Percentiles rank a stretch among this genome's conserved stretches.
Conservation (phyloP, 2,888 invertebrate genomes). For the Heliconius cydno region DNA sequence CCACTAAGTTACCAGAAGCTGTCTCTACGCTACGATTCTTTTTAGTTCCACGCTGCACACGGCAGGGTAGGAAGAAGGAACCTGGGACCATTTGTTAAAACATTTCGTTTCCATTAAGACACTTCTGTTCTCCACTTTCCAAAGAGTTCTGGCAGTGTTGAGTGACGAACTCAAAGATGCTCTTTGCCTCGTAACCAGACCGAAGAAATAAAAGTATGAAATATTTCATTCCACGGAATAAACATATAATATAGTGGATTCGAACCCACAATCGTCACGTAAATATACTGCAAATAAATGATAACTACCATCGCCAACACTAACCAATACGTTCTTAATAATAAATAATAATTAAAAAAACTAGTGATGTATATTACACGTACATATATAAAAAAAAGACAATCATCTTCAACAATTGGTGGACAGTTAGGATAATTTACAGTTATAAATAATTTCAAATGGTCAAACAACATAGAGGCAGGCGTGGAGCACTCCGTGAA, state of each 20-base stretch:
- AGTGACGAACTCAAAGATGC: not conserved
- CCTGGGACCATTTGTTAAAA: not conserved
- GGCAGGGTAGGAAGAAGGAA: not conserved
- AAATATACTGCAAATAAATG: not conserved
- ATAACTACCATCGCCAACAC: not conserved
- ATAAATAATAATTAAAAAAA: not conserved
- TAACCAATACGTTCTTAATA: not conserved
- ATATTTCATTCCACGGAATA: no score
- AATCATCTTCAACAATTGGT: conserved; percentile 3
- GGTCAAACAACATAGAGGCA: conserved; percentile 15
- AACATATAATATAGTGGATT: no score
- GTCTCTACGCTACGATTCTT: not conserved
- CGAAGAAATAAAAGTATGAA: not conserved
- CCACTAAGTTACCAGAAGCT: no score
- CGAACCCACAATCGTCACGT: no score
- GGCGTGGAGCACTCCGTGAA: conserved; percentile 52
- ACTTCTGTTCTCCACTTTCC: not conserved
- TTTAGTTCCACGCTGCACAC: not conserved
- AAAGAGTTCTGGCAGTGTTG: not conserved
- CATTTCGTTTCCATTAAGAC: not conserved
- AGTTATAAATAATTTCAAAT: conserved; percentile 36
- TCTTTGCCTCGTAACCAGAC: not conserved
- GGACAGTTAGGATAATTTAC: conserved; percentile 21
- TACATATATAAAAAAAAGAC: not conserved
- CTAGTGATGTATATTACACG: not conserved